Percentiles rank a stretch among this genome's conserved stretches.
Evolutionary conservation across 2,888 invertebrate species (phyloP).

Genomic region (Clostera curtula): DNA sequence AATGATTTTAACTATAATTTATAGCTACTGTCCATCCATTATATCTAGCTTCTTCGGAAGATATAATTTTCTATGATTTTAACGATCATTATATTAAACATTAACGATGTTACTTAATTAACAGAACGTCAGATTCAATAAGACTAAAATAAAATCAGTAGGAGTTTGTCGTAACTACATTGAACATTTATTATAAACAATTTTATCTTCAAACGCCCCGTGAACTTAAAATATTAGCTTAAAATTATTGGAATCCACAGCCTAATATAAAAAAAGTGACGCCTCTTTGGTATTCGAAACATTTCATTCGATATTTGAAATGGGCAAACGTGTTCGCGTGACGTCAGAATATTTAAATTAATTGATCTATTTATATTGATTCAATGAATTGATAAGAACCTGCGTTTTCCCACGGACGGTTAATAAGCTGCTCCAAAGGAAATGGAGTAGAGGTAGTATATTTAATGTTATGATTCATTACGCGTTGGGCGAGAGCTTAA

Average conservation of each 20-base stretch:
- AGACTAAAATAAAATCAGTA: constrained; percentile 28
- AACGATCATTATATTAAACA: too few relatives aligned
- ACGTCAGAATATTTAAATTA: constrained; percentile 26
- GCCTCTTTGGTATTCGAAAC: constrained; percentile 51
- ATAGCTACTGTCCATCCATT: too few relatives aligned
- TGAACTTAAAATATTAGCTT: constrained; percentile 54
- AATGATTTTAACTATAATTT: too few relatives aligned
- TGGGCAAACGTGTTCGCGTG: constrained; percentile 19
- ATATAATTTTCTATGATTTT: too few relatives aligned
- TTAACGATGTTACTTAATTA: constrained; percentile 29
- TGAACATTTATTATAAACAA: constrained; percentile 34
- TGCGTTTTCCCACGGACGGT: constrained; percentile 19
- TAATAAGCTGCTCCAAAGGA: background rate
- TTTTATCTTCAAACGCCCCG: constrained; percentile 54
- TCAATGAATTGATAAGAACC: constrained; percentile 11
- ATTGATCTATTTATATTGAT: constrained; percentile 32
- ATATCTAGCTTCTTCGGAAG: too few relatives aligned
- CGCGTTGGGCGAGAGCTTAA: background rate
- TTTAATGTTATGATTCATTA: background rate
- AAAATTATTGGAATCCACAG: constrained; percentile 57
- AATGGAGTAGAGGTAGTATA: too few relatives aligned
- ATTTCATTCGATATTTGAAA: constrained; percentile 28
- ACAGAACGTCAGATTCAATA: constrained; percentile 26
- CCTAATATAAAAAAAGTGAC: constrained; percentile 41
- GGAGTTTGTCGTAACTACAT: constrained; percentile 27